These are phyloP conservation scores for Nesidiocoris tenuis DNA, from an alignment of 2,888 invertebrate species.

Conservation along the genomic window DNA sequence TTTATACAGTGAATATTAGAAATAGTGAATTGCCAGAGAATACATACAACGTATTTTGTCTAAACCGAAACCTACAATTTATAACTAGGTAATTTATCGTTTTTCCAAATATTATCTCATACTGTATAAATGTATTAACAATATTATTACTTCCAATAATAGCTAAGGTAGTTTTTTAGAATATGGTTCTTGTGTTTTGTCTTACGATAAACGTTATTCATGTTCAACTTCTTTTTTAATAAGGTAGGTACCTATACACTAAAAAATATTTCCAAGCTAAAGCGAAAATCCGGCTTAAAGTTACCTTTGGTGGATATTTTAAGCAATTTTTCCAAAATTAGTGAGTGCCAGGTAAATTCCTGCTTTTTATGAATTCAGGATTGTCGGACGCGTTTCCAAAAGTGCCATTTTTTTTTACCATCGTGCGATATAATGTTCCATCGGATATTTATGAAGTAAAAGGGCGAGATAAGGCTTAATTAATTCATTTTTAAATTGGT, in stretches of 20 bases:
- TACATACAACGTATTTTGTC: constrained; percentile 38
- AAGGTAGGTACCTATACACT: too few relatives aligned
- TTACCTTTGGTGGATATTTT: constrained; percentile 32
- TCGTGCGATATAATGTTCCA: too few relatives aligned
- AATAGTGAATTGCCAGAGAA: constrained; percentile 45
- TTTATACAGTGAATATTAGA: constrained; percentile 47
- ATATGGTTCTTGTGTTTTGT: constrained; percentile 48
- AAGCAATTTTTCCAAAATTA: neutral
- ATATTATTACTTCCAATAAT: constrained; percentile 37
- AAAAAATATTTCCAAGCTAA: constrained; percentile 30
- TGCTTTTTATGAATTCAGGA: neutral
- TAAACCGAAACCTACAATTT: constrained; percentile 20
- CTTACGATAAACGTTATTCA: constrained; percentile 38
- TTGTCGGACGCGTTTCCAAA: constrained; percentile 17
- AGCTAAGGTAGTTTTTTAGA: constrained; percentile 45
- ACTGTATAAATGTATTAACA: constrained; percentile 47
- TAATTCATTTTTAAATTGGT: neutral
- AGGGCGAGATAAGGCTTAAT: too few relatives aligned
- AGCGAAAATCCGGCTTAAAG: constrained; percentile 7
- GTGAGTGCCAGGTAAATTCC: too few relatives aligned
- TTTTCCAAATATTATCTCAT: constrained; percentile 32
- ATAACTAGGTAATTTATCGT: constrained; percentile 37
- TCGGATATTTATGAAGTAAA: too few relatives aligned
- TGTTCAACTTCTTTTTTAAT: neutral
- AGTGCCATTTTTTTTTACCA: neutral